Evolutionary conservation across 2,113 vertebrate species (phyloP).

Genomic region (Lophotis ruficrista): DNA sequence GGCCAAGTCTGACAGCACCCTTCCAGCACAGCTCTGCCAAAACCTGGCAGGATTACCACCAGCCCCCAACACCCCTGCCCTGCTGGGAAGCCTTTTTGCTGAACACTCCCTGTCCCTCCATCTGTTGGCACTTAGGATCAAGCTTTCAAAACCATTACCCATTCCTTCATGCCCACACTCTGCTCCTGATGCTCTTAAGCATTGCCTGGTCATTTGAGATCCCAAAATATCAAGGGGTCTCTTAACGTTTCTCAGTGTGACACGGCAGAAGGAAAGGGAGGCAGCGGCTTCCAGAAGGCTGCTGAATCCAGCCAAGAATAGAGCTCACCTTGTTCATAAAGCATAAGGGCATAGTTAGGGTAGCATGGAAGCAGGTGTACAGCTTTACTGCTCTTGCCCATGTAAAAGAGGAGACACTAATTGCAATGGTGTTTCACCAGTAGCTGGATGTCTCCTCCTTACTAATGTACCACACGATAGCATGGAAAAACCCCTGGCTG

Average conservation of each 20-base stretch:
- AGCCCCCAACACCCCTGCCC: no score
- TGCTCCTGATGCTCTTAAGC: not conserved
- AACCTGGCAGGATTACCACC: accelerated
- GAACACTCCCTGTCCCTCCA: not conserved
- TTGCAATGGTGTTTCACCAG: not conserved
- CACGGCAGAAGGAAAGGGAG: not conserved
- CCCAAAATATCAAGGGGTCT: not conserved
- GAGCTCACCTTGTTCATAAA: not conserved
- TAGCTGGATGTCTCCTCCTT: not conserved
- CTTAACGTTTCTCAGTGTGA: not conserved
- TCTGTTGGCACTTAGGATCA: not conserved
- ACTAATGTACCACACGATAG: not conserved
- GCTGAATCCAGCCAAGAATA: not conserved
- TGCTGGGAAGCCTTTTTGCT: not conserved
- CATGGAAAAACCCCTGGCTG: not conserved
- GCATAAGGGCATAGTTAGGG: not conserved
- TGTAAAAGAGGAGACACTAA: not conserved
- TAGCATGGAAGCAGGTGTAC: not conserved
- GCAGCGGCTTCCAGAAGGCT: not conserved
- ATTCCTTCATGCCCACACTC: not conserved
- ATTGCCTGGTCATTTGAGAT: not conserved
- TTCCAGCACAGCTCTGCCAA: not conserved
- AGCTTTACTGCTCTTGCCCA: not conserved
- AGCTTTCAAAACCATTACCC: not conserved
- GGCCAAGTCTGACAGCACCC: not conserved